Percentiles rank a stretch among this genome's conserved stretches.
Conservation (phyloP, 2,797 vertebrate species). For the Ctenochaetus hawaiiensis region DNA sequence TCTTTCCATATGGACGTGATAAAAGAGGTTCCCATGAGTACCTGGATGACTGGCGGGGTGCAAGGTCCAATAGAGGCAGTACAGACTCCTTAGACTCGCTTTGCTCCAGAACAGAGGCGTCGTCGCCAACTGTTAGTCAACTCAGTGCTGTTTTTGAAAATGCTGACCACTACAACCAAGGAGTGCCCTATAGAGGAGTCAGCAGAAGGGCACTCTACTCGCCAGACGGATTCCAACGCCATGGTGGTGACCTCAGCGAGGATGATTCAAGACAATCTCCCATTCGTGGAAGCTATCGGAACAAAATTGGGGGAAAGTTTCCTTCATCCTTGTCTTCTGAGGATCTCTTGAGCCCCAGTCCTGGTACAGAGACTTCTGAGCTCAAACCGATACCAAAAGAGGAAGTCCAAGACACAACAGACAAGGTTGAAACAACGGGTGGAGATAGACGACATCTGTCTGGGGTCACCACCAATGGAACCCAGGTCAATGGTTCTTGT, state of each 20-base stretch:
- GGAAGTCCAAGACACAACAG: slow-evolving; percentile 67
- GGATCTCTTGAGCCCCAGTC: slow-evolving; percentile 83
- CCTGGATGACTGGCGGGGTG: slow-evolving; percentile 91
- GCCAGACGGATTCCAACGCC: slow-evolving; percentile 81
- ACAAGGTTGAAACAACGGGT: slow-evolving; percentile 5
- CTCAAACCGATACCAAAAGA: slow-evolving; percentile 48
- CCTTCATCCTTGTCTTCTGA: slow-evolving; percentile 84
- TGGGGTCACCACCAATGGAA: slow-evolving; percentile 55
- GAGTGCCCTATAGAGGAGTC: slow-evolving; percentile 78
- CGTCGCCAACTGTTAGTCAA: slow-evolving; percentile 97
- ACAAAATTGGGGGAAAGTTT: slow-evolving; percentile 75
- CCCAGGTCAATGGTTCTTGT: slow-evolving; percentile 76
- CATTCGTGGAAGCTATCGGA: slow-evolving; percentile 67
- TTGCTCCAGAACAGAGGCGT: slow-evolving; percentile 94
- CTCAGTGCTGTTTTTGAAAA: slow-evolving; percentile 97
- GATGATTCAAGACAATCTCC: slow-evolving; percentile 87
- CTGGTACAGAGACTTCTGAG: slow-evolving; percentile 68
- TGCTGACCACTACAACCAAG: slow-evolving; percentile 84
- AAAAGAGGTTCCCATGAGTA: slow-evolving; percentile 89
- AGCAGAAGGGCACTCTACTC: slow-evolving; percentile 87
- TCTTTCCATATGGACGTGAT: slow-evolving; percentile 91
- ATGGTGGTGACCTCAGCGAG: slow-evolving; percentile 84
- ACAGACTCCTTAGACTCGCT: slow-evolving; percentile 96
- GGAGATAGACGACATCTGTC: slow-evolving; percentile 32
- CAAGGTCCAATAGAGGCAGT: slow-evolving; percentile 94